Base-by-base conservation (phyloP, 2,113 vertebrate genomes). In the Puffinus mauretanicus region DNA sequence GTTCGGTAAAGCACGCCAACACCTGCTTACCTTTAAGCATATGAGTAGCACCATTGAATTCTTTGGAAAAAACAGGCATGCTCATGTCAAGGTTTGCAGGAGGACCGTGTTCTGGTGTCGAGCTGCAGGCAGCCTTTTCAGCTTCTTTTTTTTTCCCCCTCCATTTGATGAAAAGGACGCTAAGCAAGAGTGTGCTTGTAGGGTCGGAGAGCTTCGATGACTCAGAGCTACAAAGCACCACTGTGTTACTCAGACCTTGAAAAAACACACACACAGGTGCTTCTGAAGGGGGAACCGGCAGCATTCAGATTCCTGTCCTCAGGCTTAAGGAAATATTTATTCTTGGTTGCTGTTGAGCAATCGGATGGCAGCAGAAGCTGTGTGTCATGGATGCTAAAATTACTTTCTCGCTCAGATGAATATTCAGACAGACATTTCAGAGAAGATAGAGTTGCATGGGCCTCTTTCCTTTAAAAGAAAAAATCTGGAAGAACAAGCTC, bases 321-420 rank as follows among this genome's bases (percentile, higher is more conserved):
- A 21, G 70, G 86, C 93, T 95, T 88, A 90, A 72, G 65, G 82
- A 95, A 96, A 94, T 94, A 83, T 82, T 96, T 94, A 82, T 95
- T 95, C 94, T 95, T 86, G 18, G 55, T 55, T 55, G 85, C 61
- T 32, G 8, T 94, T 94, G 86, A 92, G 93, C 94, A 96, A 96
- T 72, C 75, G 3, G 32, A 72, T 49, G 62, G 82, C 77, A 89
- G 93, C 47, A 93, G 90, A 98, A 97, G 90, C 73, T 88, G 88
- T 95, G 92, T 89, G 96, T 96, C 94, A 96, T 51, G 69, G 93
- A 85, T 90, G 78, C 92, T 97, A 97, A 97, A 96, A 95, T 96
- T 93, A 96, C 91, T 96, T 96, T 96, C 81, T 96, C 3, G 2
- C 90, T 95, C 95, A 88, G 73, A 88, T 95, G 89, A 95, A 94